These are phyloP conservation scores for Metopia argyrocephala DNA, from an alignment of 2,888 invertebrate genomes.

Conservation along the genomic window DNA sequence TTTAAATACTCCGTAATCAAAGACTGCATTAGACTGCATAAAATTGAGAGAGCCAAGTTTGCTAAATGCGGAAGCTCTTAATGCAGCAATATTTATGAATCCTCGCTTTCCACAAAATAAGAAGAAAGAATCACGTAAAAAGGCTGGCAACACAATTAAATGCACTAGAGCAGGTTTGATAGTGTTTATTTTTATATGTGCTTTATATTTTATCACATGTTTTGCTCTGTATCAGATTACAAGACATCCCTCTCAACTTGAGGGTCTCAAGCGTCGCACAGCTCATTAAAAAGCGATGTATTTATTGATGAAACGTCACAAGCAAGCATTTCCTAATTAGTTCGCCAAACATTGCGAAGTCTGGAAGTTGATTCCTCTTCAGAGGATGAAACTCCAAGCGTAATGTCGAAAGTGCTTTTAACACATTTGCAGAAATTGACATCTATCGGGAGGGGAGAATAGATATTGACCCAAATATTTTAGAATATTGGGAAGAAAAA, in stretches of 20 bases:
- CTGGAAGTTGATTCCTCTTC: conserved; percentile 6
- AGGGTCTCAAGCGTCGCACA: neutral
- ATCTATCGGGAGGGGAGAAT: neutral
- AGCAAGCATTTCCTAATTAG: neutral
- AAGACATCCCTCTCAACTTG: neutral
- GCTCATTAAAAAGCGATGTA: neutral
- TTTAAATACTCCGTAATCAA: neutral
- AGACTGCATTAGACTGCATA: neutral
- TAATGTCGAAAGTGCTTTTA: neutral
- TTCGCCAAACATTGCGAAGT: neutral
- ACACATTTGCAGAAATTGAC: neutral
- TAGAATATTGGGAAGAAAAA: conserved; percentile 1
- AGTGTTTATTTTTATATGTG: neutral
- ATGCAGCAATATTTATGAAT: conserved; percentile 4
- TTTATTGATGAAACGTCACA: neutral
- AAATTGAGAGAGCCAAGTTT: neutral
- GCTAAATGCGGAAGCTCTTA: neutral
- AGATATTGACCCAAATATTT: neutral
- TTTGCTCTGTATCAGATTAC: neutral
- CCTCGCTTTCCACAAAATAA: neutral
- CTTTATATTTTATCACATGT: neutral
- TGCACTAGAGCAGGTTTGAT: neutral
- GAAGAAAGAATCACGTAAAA: conserved; percentile 30
- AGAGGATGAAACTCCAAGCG: conserved; percentile 1
- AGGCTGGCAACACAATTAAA: neutral